Evolutionary conservation across 2,113 vertebrate genomes (phyloP).

Genomic region (Stomatorhinus ivindoensis): DNA sequence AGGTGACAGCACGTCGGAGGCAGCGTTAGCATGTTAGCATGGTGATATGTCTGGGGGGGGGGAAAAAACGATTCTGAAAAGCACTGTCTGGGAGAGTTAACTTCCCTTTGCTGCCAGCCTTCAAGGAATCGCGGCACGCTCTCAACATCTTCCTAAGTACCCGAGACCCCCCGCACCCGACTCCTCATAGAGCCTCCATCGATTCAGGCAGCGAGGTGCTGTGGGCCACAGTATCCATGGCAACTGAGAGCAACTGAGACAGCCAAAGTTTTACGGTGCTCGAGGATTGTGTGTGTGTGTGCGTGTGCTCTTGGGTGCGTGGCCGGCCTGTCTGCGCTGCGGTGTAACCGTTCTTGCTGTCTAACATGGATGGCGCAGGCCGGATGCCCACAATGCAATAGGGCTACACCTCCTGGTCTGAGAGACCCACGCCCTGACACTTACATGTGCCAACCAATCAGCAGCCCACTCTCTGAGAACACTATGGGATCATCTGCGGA

Average conservation of each 20-base stretch:
- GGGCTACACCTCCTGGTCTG: background rate
- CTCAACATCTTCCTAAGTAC: constrained; percentile 28
- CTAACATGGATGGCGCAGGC: constrained; percentile 10
- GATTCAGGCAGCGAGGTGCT: constrained; percentile 63
- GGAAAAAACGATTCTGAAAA: background rate
- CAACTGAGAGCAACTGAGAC: constrained; percentile 61
- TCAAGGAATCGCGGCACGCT: constrained; percentile 16
- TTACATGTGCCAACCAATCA: background rate
- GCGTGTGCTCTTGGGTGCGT: constrained; percentile 37
- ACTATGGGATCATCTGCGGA: background rate
- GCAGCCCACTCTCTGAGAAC: background rate
- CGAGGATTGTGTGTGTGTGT: constrained; percentile 28
- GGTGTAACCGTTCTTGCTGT: constrained; percentile 38
- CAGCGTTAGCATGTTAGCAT: background rate
- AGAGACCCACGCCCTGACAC: background rate
- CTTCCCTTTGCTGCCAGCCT: constrained; percentile 12
- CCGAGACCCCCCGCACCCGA: background rate
- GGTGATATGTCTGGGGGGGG: background rate
- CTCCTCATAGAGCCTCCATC: constrained; percentile 54
- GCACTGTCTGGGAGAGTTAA: background rate
- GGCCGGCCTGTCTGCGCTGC: constrained; percentile 19
- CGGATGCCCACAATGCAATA: constrained; percentile 35
- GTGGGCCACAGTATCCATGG: constrained; percentile 65
- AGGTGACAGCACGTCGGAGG: constrained; percentile 3
- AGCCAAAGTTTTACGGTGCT: constrained; percentile 52